Percentiles rank a stretch among this genome's conserved stretches.
phyloP scores from a whole-genome alignment of 2,797 vertebrate genomes.

The Fratercula arctica region DNA sequence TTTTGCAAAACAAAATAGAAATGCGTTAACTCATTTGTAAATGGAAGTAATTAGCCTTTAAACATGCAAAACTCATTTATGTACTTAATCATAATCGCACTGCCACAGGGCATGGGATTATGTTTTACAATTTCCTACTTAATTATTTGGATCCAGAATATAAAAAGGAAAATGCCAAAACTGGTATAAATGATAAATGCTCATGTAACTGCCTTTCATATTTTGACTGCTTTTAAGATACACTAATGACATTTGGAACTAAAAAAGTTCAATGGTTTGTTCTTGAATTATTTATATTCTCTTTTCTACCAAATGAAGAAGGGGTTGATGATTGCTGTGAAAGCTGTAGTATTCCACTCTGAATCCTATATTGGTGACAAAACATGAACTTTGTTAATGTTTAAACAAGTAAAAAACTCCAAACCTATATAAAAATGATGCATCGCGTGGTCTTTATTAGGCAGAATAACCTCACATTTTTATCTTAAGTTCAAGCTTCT shows the following conservation, averaged over 20 bases:
- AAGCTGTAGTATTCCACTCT: not conserved
- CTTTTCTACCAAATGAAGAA: not conserved
- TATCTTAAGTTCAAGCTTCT: not conserved
- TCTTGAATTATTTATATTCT: not conserved
- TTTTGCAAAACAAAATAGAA: not conserved
- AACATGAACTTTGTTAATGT: not conserved
- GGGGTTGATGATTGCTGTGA: not conserved
- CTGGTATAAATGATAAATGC: not conserved
- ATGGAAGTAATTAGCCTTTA: conserved; percentile 2
- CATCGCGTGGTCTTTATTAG: not conserved
- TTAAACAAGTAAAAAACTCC: not conserved
- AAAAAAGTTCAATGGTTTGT: not conserved
- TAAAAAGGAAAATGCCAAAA: not conserved
- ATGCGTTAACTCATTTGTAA: not conserved
- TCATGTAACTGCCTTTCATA: not conserved
- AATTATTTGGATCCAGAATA: not conserved
- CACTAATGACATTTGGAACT: not conserved
- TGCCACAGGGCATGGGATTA: not conserved
- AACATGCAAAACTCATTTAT: not conserved
- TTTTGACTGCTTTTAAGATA: not conserved
- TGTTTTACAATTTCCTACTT: not conserved
- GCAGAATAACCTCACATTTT: not conserved
- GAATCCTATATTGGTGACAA: not conserved
- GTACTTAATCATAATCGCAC: not conserved
- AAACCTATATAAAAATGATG: not conserved